Percentiles rank a stretch among this genome's conserved stretches.
These are phyloP conservation scores for Eunapius fragilis DNA, from an alignment of 37 sponge, comb jelly and placozoan species.

Conservation along the genomic window DNA sequence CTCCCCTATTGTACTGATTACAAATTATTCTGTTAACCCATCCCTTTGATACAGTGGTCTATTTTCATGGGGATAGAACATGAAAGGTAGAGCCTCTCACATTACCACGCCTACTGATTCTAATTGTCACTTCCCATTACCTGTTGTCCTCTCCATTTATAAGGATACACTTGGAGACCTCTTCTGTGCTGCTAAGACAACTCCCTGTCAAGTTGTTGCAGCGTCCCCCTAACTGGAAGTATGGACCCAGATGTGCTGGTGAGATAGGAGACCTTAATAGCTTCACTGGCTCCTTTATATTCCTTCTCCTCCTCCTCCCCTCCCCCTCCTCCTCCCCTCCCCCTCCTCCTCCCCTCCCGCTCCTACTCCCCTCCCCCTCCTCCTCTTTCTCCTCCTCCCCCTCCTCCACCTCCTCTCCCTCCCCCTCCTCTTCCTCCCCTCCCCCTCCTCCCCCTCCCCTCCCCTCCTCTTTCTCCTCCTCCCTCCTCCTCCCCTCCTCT, in stretches of 20 bases:
- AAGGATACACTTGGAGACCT: slow-evolving; percentile 76
- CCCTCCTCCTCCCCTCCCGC: background rate
- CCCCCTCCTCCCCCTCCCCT: background rate
- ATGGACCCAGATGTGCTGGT: slow-evolving; percentile 64
- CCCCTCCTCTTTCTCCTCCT: background rate
- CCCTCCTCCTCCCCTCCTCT: background rate
- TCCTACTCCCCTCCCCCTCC: background rate
- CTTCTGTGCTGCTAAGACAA: slow-evolving; percentile 72
- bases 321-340: background rate
- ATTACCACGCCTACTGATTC: background rate
- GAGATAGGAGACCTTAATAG: too few relatives aligned
- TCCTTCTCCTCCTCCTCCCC: background rate
- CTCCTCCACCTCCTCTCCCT: background rate
- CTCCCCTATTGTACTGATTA: background rate
- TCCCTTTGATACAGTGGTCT: slow-evolving; percentile 51
- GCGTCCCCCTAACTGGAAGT: slow-evolving; percentile 65
- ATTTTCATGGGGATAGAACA: slow-evolving; percentile 74
- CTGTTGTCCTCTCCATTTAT: too few relatives aligned
- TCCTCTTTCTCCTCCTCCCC: background rate
- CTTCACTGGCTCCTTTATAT: slow-evolving; percentile 17
- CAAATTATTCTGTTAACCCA: background rate
- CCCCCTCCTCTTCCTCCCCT: background rate
- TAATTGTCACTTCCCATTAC: too few relatives aligned
- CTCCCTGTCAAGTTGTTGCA: slow-evolving; percentile 64
- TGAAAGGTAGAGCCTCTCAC: slow-evolving; percentile 75